Evolutionary conservation across 2,797 vertebrate genomes (phyloP).

Genomic region (Alosa sapidissima): DNA sequence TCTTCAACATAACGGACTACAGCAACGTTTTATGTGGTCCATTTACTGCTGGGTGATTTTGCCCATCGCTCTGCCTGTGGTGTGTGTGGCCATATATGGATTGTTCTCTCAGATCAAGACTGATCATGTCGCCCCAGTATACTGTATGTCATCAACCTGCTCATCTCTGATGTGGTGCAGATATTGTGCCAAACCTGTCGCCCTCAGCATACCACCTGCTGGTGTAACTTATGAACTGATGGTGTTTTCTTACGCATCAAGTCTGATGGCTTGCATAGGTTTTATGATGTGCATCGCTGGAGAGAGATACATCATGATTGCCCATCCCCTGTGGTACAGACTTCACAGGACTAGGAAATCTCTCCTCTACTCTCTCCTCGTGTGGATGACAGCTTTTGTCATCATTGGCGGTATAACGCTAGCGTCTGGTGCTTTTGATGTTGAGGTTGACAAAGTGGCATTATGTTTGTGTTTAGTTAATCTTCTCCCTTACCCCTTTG

Average conservation of each 20-base stretch:
- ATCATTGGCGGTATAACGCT: background rate
- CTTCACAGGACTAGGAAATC: background rate
- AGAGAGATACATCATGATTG: background rate
- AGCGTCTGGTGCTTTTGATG: background rate
- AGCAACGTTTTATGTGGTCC: background rate
- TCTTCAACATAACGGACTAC: background rate
- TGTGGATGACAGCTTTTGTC: background rate
- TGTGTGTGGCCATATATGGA: constrained; percentile 41
- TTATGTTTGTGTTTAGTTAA: background rate
- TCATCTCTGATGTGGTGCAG: constrained; percentile 48
- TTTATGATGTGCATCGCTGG: background rate
- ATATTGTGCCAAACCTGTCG: constrained; percentile 2
- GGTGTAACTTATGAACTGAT: background rate
- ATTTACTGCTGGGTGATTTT: constrained; percentile 33
- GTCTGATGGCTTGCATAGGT: background rate
- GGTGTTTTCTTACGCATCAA: background rate
- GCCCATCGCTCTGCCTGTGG: constrained; percentile 38
- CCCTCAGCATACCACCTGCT: background rate
- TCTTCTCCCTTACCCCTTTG: background rate
- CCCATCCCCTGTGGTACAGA: background rate
- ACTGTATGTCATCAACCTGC: constrained; percentile 49
- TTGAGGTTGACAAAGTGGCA: background rate
- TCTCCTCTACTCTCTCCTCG: background rate
- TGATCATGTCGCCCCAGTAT: constrained; percentile 36
- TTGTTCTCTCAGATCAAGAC: constrained; percentile 38